phyloP scores from a whole-genome alignment of 2,113 vertebrate genomes.

The Bostrychus sinensis region DNA sequence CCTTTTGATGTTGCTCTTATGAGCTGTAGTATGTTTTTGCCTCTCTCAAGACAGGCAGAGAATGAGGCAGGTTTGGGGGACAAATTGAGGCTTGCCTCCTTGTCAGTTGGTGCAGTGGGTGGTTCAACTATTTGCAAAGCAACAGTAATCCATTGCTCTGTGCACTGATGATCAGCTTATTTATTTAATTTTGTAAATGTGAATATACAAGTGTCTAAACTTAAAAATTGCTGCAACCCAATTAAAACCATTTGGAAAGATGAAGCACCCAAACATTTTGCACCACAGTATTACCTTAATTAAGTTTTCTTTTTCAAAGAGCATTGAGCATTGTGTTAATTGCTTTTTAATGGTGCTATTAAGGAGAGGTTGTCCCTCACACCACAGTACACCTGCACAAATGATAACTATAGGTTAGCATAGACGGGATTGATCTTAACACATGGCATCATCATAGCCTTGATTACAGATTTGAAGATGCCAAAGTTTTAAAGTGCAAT shows the following conservation, averaged over 20 bases:
- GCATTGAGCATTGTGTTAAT: slow-evolving; percentile 69
- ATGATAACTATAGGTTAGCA: slow-evolving; percentile 55
- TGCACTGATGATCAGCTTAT: no score
- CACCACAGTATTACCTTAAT: slow-evolving; percentile 6
- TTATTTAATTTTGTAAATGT: no score
- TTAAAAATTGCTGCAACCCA: no score
- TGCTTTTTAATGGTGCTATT: slow-evolving; percentile 81
- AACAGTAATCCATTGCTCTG: no score
- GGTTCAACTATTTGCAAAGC: no score
- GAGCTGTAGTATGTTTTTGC: no score
- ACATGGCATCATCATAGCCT: slow-evolving; percentile 56
- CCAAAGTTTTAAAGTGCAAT: slow-evolving; percentile 48
- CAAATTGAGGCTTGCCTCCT: no score
- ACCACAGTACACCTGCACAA: slow-evolving; percentile 61
- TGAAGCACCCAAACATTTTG: slow-evolving; percentile 10
- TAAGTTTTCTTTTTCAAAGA: slow-evolving; percentile 44
- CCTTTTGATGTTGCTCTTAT: no score
- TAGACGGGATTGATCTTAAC: slow-evolving; percentile 40
- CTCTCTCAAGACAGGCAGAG: no score
- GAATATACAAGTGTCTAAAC: not conserved
- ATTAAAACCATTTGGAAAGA: slow-evolving; percentile 20
- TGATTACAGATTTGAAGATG: slow-evolving; percentile 53
- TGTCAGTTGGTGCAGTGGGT: no score
- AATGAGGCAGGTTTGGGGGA: no score
- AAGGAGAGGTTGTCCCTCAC: slow-evolving; percentile 69